These are phyloP conservation scores for Gymnoscelis rufifasciata DNA, from an alignment of 2,888 invertebrate genomes.

Conservation along the genomic window DNA sequence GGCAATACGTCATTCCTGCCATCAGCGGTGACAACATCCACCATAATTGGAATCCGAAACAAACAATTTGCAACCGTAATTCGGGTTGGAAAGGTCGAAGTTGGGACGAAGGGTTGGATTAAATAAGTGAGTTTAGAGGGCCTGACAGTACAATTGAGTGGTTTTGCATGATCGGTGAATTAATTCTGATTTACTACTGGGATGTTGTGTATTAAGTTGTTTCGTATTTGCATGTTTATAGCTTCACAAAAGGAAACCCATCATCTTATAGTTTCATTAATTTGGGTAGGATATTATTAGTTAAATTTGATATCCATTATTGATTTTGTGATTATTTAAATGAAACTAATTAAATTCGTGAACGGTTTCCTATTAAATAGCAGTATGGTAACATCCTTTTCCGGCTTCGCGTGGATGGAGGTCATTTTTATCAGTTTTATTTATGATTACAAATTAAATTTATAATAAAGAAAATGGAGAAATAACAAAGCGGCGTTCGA, in stretches of 20 bases:
- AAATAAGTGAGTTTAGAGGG: slow-evolving; percentile 21
- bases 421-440: no score
- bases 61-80: slow-evolving; percentile 20
- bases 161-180: slow-evolving; percentile 25
- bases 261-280: no score
- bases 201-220: slow-evolving; percentile 1
- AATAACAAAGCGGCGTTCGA: no score
- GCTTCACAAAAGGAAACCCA: not conserved
- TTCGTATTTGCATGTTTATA: not conserved
- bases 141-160: slow-evolving; percentile 20
- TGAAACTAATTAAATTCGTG: no score
- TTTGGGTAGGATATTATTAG: no score
- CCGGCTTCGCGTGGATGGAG: no score
- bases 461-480: no score
- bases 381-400: no score
- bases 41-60: slow-evolving; percentile 19
- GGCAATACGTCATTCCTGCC: slow-evolving; percentile 25
- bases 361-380: slow-evolving; percentile 1
- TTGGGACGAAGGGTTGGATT: slow-evolving; percentile 9
- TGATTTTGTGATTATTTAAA: no score
- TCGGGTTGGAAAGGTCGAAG: slow-evolving; percentile 13
- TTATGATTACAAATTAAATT: no score
- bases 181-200: slow-evolving; percentile 17
- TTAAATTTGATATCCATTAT: no score
- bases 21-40: slow-evolving; percentile 22